A percentile compares a stretch with the other conserved stretches of the same genome.
Conservation (phyloP, 2,797 vertebrate species). For the Crocidura indochinensis region DNA sequence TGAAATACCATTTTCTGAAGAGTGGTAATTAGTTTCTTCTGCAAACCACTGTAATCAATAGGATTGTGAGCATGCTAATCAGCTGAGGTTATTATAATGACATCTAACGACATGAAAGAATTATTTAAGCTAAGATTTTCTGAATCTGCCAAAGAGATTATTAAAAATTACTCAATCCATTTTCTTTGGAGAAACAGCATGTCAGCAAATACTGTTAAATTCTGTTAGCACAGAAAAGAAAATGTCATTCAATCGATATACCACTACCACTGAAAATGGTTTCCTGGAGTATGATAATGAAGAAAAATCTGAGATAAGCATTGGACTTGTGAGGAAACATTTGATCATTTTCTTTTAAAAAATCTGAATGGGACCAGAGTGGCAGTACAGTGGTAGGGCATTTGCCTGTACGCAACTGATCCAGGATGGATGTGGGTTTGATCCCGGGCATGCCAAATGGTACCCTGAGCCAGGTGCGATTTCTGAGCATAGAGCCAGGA, state of each 20-base stretch:
- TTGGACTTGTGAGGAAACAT: neutral
- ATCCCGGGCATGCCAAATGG: too few species aligned
- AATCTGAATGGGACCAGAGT: too few species aligned
- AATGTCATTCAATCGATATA: neutral
- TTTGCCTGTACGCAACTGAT: too few species aligned
- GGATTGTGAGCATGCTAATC: neutral
- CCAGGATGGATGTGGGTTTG: too few species aligned
- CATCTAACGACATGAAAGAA: neutral
- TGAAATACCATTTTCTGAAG: slow-evolving; percentile 22
- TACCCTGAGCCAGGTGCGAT: too few species aligned
- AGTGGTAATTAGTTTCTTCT: neutral
- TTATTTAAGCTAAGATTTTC: neutral
- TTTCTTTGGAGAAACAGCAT: neutral
- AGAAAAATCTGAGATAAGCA: neutral
- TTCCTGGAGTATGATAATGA: neutral
- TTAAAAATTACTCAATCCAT: neutral
- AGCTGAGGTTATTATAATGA: neutral
- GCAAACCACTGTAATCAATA: neutral
- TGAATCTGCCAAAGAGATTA: neutral
- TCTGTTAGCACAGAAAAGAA: neutral
- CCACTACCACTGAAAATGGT: neutral
- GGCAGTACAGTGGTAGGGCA: too few species aligned
- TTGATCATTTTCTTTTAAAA: neutral
- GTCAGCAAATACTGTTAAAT: neutral
- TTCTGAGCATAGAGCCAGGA: too few species aligned